Conservation (phyloP, 2,797 vertebrate species). For the Lepilemur septentrionalis region DNA sequence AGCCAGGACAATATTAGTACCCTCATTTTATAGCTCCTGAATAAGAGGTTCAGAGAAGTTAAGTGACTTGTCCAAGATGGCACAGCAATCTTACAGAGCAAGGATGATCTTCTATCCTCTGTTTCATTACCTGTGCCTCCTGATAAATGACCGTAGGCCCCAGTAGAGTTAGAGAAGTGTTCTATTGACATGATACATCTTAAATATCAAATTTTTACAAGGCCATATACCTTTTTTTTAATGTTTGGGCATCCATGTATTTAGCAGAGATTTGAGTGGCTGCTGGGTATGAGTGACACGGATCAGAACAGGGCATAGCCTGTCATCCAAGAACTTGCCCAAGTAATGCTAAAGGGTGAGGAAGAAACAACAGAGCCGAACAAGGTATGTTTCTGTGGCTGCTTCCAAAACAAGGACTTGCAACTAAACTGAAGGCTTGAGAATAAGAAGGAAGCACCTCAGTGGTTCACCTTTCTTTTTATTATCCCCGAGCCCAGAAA, state of each 20-base stretch:
- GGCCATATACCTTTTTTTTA: neutral
- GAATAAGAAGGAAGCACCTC: neutral
- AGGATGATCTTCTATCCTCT: neutral
- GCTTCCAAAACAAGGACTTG: neutral
- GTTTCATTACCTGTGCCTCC: neutral
- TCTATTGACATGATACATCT: neutral
- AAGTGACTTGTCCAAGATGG: neutral
- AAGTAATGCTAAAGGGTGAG: neutral
- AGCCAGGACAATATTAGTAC: neutral
- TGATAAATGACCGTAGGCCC: neutral
- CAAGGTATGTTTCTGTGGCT: accelerated
- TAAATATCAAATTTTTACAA: neutral
- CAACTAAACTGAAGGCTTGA: neutral
- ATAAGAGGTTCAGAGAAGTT: neutral
- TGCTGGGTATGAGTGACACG: neutral
- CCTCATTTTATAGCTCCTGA: neutral
- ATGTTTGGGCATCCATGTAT: neutral
- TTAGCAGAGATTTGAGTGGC: neutral
- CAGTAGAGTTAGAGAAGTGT: neutral
- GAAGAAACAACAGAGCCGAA: accelerated
- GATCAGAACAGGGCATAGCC: too few relatives aligned
- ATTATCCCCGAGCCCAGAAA: neutral
- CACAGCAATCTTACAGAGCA: neutral
- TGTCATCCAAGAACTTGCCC: neutral
- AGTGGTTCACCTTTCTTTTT: neutral